Evolutionary conservation across 2,113 vertebrate genomes (phyloP).

Genomic region (Passer domesticus): DNA sequence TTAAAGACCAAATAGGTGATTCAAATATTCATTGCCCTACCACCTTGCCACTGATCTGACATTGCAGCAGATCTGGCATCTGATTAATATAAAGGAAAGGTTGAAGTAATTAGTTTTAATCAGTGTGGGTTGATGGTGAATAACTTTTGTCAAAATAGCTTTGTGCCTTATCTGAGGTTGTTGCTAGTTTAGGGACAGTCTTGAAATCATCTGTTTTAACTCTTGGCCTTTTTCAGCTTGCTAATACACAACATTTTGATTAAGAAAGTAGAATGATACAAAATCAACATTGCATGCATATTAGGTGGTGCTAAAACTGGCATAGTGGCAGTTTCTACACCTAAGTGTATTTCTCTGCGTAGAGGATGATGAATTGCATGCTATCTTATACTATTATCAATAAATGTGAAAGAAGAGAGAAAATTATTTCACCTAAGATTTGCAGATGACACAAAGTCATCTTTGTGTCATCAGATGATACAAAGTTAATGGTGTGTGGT

Average conservation of each 20-base stretch:
- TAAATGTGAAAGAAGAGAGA: background rate
- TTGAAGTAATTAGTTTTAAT: background rate
- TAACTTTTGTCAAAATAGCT: background rate
- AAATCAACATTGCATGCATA: background rate
- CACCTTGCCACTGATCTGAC: background rate
- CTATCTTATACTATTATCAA: background rate
- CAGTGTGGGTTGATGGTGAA: background rate
- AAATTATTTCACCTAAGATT: background rate
- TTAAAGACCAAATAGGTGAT: background rate
- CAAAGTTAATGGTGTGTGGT: background rate
- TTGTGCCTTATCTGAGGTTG: background rate
- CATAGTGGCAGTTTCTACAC: background rate
- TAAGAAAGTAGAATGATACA: background rate
- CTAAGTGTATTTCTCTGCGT: background rate
- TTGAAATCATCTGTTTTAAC: background rate
- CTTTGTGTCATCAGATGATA: background rate
- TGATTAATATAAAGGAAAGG: constrained; percentile 12
- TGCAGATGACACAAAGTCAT: background rate
- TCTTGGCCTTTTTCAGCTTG: background rate
- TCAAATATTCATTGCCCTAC: background rate
- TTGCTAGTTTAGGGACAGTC: background rate
- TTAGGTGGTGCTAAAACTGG: background rate
- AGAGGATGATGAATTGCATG: background rate
- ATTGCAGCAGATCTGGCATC: background rate
- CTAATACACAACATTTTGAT: background rate